Percentiles rank a stretch among this genome's conserved stretches.
These are phyloP conservation scores for Lasiurus cinereus DNA, from an alignment of 2,113 vertebrate species.

Conservation along the genomic window DNA sequence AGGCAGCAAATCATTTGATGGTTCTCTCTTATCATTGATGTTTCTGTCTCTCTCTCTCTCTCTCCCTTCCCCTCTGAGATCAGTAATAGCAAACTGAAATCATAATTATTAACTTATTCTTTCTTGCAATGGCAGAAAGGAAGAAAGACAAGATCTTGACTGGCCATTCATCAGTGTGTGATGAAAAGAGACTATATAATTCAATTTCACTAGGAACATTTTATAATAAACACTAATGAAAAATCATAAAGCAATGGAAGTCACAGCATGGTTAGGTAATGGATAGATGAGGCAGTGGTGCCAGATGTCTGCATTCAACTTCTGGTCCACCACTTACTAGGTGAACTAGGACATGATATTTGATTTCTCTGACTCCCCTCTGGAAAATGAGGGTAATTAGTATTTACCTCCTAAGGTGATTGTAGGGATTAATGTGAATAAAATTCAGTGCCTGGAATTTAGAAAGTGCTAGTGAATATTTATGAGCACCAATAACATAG, in stretches of 20 bases:
- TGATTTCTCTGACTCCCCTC: background rate
- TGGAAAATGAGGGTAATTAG: background rate
- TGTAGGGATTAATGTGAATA: background rate
- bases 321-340: background rate
- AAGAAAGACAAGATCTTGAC: background rate
- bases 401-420: background rate
- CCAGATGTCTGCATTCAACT: background rate
- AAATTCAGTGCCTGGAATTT: background rate
- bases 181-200: background rate
- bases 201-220: background rate
- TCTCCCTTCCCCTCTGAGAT: too few relatives aligned
- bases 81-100: background rate
- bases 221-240: background rate
- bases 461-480: constrained; percentile 37
- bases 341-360: background rate
- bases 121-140: background rate
- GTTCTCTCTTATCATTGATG: too few relatives aligned
- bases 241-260: background rate
- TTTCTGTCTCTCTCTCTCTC: too few relatives aligned
- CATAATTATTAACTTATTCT: constrained; percentile 3
- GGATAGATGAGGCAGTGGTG: background rate
- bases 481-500: background rate
- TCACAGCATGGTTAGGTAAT: background rate
- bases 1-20: too few relatives aligned
- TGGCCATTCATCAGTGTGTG: background rate